Evolutionary conservation across 2,797 vertebrate genomes (phyloP), one percentile per base, ranked within the genome.

Genomic region (Takifugu rubripes): DNA sequence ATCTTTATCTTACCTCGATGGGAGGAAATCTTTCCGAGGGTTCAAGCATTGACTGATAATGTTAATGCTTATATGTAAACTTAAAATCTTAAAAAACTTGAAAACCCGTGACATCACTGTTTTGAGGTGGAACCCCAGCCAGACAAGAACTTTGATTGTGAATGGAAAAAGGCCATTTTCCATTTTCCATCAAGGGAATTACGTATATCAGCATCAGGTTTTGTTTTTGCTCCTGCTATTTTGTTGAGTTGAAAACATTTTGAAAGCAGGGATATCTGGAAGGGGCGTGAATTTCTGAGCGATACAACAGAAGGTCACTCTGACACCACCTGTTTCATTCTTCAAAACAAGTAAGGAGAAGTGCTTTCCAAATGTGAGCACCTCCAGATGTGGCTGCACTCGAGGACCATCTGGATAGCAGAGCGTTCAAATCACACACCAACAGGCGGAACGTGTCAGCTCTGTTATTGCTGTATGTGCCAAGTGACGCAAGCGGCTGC

Each of bases 401-500:
- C 16, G 26, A 64, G 17, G 8, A 51, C 48, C 51, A 61, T 56
- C 55, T 61, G 64, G 52, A 68, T 49, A 59, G 7, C 16, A 31
- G 54, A 48, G 26, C 40, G 33, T 52, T 68, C 60, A 52, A 51
- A 74, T 42, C 50, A 54, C 2, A 3, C 43, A 9, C 45, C 33
- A 60, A 52, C 21, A 21, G 21, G 44, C 54, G 48, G 54, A 61
- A 56, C 27, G 27, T 17, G 25, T 24, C 44, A 24, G 25, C 49
- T 54, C 43, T 16, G 57, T 72, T 69, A 25, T 60, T 12, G 1
- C 61, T 50, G 46, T 59, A 31, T 49, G 61, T 51, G 25, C 52
- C 60, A 55, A 64, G 66, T 64, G 72, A 80, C 16, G 49, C 63
- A 62, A 63, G 49, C 45, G 54, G 58, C 46, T 72, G 26, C 57